Conservation (phyloP, 2,113 vertebrate genomes). For the Thalassoma bifasciatum region DNA sequence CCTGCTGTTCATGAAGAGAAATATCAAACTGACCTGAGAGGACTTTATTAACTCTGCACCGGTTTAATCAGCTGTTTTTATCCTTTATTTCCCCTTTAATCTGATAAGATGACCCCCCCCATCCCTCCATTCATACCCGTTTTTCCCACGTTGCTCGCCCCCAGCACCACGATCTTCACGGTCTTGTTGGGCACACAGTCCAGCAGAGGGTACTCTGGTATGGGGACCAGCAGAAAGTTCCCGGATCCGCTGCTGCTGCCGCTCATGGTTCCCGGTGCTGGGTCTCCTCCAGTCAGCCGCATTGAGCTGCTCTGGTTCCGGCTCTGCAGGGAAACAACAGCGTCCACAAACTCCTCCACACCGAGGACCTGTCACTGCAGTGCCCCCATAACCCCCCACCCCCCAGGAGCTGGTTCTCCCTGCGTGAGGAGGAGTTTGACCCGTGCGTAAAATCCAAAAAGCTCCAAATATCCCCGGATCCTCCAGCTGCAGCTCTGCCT, state of each 20-base stretch:
- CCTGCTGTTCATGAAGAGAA: conserved; percentile 1
- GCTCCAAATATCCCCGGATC: not conserved
- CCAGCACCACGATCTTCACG: conserved; percentile 92
- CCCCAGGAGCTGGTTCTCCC: too few relatives aligned
- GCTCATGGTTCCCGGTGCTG: conserved; percentile 85
- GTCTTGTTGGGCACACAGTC: conserved; percentile 90
- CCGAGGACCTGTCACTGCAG: conserved; percentile 13
- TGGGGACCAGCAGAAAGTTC: conserved; percentile 92
- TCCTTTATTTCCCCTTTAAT: too few relatives aligned
- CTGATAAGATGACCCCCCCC: too few relatives aligned
- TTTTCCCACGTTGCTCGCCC: conserved; percentile 91
- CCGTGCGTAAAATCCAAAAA: not conserved
- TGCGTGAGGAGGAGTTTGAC: not conserved
- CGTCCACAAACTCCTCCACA: not conserved
- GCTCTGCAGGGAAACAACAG: conserved; percentile 25
- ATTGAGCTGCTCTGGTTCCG: conserved; percentile 68
- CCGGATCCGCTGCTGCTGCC: conserved; percentile 83
- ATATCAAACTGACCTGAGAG: not conserved
- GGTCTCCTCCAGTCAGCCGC: conserved; percentile 76
- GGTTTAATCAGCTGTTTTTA: too few relatives aligned
- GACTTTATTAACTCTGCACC: too few relatives aligned
- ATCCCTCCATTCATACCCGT: conserved; percentile 83
- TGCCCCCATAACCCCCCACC: not conserved
- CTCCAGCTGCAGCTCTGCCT: not conserved
- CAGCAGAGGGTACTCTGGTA: conserved; percentile 88